Evolutionary conservation across 2,888 invertebrate genomes (phyloP).

Genomic region (Congeria kusceri): DNA sequence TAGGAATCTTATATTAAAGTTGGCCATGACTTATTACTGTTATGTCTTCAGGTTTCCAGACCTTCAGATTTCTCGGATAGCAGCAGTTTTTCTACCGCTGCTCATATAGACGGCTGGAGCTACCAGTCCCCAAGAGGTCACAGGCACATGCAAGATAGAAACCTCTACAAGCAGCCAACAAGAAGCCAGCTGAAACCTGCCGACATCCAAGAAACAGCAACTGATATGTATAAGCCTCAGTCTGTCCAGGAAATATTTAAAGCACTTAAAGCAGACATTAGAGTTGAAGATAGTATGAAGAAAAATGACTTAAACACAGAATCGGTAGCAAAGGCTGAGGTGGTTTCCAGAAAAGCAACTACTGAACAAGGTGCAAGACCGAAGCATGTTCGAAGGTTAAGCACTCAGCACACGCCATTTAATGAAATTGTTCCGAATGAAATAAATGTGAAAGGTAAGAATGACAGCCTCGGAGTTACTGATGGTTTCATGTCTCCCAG

Average conservation of each 20-base stretch:
- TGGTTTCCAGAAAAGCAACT: background rate
- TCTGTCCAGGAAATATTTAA: background rate
- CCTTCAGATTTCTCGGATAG: too few relatives aligned
- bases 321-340: background rate
- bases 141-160: background rate
- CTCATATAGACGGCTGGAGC: too few relatives aligned
- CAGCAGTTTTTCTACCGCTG: too few relatives aligned
- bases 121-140: background rate
- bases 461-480: too few relatives aligned
- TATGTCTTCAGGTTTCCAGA: too few relatives aligned
- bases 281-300: background rate
- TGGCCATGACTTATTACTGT: too few relatives aligned
- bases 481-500: too few relatives aligned
- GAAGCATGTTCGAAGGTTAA: background rate
- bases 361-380: background rate
- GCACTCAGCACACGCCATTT: constrained; percentile 2
- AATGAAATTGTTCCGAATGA: background rate
- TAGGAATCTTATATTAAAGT: too few relatives aligned
- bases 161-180: background rate
- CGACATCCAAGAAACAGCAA: background rate
- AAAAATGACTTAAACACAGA: background rate
- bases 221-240: background rate
- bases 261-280: background rate
- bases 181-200: background rate
- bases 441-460: background rate